phyloP scores from a whole-genome alignment of 2,888 invertebrate genomes.

The Tenthredo notha region DNA sequence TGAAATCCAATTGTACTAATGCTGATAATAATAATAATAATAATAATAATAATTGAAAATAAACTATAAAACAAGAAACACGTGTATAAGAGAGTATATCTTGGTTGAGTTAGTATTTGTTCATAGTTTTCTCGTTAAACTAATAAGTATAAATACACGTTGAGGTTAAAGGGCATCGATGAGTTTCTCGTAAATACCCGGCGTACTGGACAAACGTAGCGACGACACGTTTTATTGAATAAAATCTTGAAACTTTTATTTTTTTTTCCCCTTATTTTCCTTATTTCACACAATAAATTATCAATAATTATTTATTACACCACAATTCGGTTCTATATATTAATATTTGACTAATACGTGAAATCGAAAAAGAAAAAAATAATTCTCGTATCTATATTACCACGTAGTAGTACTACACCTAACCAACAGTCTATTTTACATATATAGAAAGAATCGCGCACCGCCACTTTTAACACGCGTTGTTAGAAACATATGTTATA shows the following conservation, averaged over 20 bases:
- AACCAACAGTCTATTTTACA: neutral
- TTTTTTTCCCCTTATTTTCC: neutral
- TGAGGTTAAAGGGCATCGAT: constrained; percentile 22
- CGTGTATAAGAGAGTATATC: constrained; percentile 11
- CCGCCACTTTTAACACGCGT: constrained; percentile 25
- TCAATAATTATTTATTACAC: neutral
- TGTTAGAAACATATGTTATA: constrained; percentile 29
- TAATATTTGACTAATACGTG: neutral
- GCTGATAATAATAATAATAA: too few species aligned
- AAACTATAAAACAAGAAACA: too few species aligned
- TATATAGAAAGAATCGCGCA: neutral
- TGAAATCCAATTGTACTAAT: too few species aligned
- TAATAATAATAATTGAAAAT: too few species aligned
- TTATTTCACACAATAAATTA: neutral
- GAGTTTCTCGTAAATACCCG: neutral
- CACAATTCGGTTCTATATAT: neutral
- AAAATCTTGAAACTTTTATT: neutral
- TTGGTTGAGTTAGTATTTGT: neutral
- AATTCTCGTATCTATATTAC: neutral
- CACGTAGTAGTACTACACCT: neutral
- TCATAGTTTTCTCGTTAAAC: neutral
- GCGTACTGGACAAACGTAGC: neutral
- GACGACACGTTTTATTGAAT: neutral
- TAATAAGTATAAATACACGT: neutral
- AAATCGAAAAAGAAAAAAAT: too few species aligned